Evolutionary conservation across 2,888 invertebrate genomes (phyloP), one percentile per base, ranked within the genome.

Genomic region (Minunthozetes semirufus): DNA sequence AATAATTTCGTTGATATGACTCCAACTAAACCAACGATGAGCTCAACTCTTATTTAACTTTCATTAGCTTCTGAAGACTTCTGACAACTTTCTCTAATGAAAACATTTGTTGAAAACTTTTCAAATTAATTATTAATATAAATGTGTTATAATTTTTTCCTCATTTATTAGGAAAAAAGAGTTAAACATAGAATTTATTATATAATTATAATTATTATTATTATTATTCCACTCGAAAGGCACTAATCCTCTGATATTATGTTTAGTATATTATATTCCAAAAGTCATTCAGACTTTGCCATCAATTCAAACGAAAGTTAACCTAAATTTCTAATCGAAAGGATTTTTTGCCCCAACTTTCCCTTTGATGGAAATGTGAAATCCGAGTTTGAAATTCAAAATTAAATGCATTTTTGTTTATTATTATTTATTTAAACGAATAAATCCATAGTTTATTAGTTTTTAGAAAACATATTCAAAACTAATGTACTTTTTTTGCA

Each of bases 41-140:
- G 56, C 50, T 50, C 50, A 50, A n/a, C 50, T 50, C 50, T 50
- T 50, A 50, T n/a, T 50, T 50, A 17, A 50, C 50, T 50, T 50
- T 19, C 50, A 50, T 19, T 50, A n/a, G 5, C 17, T 50, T 50
- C n/a, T 50, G 42, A 50, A 9, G 53, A 33, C 33, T 33, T 25
- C 19, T 56, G 25, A 25, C 56, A 17, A 19, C 19, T n/a, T 19
- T 56, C 25, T 56, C 2, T 25, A 13, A 56, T 1, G 9, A 3
- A 56, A 56, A 56, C 56, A 56, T 56, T 56, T 56, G 56, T 25
- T 56, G 25, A 56, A 42, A 42, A 8, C 25, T 19, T 56, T 56
- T 22, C n/a, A 9, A 56, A 56, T 22, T 19, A 56, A 22, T 22
- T 22, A 56, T 56, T 56, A 19, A 53, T 15, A 56, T 9, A 50